Percentiles rank a stretch among this genome's conserved stretches.
These are phyloP conservation scores for Chlamydotis undulata DNA, from an alignment of 2,113 vertebrate species.

Conservation along the genomic window DNA sequence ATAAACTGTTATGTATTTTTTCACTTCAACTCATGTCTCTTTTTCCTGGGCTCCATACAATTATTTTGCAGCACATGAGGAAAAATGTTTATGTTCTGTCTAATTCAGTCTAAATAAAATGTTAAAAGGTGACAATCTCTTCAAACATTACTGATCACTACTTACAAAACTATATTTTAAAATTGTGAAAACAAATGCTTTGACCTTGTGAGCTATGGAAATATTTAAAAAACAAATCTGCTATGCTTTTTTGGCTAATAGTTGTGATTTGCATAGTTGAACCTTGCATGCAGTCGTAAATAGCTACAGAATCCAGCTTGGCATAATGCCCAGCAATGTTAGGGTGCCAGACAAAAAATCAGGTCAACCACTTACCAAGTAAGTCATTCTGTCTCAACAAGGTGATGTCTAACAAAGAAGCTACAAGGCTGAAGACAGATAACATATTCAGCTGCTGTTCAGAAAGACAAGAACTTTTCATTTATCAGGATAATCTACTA, in stretches of 20 bases:
- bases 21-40: neutral
- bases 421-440: conserved; percentile 53
- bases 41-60: neutral
- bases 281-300: conserved; percentile 65
- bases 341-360: conserved; percentile 65
- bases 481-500: conserved; percentile 79
- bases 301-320: conserved; percentile 61
- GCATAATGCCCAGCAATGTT: conserved; percentile 61
- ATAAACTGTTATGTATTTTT: neutral
- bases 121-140: conserved; percentile 45
- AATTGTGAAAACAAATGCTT: conserved; percentile 58
- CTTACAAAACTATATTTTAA: conserved; percentile 49
- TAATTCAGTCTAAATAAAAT: conserved; percentile 51
- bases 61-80: conserved; percentile 13
- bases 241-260: conserved; percentile 59
- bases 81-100: conserved; percentile 39
- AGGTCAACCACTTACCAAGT: conserved; percentile 40
- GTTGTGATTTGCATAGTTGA: conserved; percentile 68
- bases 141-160: conserved; percentile 36
- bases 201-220: conserved; percentile 59
- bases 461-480: conserved; percentile 76
- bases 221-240: conserved; percentile 54
- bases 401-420: conserved; percentile 64
- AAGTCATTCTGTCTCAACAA: conserved; percentile 64
- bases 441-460: conserved; percentile 69